These are phyloP conservation scores for Subanguina moxae DNA, from an alignment of 1,140 invertebrate genomes.

Conservation along the genomic window DNA sequence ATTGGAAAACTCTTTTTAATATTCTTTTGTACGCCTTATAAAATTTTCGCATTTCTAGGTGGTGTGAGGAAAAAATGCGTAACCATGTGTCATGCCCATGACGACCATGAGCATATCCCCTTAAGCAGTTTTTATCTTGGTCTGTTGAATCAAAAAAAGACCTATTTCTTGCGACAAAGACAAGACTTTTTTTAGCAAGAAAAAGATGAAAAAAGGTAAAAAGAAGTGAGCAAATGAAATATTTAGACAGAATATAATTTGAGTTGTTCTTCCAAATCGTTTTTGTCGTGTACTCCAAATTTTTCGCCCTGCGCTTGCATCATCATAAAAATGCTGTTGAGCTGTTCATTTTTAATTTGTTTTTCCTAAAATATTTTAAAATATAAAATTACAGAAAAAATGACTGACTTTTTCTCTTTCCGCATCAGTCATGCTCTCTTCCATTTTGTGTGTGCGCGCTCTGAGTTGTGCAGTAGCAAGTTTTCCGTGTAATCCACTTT, in stretches of 20 bases:
- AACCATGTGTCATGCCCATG: too few relatives aligned
- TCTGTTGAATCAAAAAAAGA: too few relatives aligned
- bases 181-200: too few relatives aligned
- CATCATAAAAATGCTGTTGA: slow-evolving; percentile 36
- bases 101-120: too few relatives aligned
- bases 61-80: too few relatives aligned
- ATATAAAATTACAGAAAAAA: not conserved
- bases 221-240: too few relatives aligned
- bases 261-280: slow-evolving; percentile 31
- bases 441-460: slow-evolving; percentile 28
- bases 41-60: too few relatives aligned
- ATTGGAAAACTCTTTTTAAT: too few relatives aligned
- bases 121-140: too few relatives aligned
- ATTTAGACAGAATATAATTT: slow-evolving; percentile 30
- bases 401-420: slow-evolving; percentile 38
- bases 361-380: slow-evolving; percentile 20
- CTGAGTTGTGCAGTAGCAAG: slow-evolving; percentile 43
- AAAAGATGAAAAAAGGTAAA: too few relatives aligned
- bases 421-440: slow-evolving; percentile 40
- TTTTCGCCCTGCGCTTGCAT: slow-evolving; percentile 41
- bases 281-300: slow-evolving; percentile 43
- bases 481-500: slow-evolving; percentile 42
- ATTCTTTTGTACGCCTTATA: too few relatives aligned
- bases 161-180: too few relatives aligned
- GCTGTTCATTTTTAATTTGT: slow-evolving; percentile 31